phyloP scores from a whole-genome alignment of 2,797 vertebrate genomes.

The Glyptemys insculpta region DNA sequence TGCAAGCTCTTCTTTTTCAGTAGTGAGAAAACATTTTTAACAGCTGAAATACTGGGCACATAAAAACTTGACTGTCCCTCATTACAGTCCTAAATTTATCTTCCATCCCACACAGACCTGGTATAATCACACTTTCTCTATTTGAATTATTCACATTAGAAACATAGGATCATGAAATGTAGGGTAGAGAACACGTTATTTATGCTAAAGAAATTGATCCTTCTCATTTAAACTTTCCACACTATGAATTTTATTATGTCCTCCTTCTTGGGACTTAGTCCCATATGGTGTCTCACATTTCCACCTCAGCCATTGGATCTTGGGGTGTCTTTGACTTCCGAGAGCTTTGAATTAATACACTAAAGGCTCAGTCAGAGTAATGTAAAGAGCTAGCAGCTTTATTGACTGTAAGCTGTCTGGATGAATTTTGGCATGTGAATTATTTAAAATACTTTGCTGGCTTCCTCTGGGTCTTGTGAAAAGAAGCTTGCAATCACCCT shows the following conservation, averaged over 20 bases:
- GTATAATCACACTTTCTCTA: conserved; percentile 46
- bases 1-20: conserved; percentile 60
- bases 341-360: conserved; percentile 62
- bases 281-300: conserved; percentile 61
- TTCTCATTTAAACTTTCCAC: conserved; percentile 39
- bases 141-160: conserved; percentile 66
- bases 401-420: conserved; percentile 50
- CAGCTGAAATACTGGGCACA: conserved; percentile 31
- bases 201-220: conserved; percentile 48
- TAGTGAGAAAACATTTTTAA: conserved; percentile 28
- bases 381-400: conserved; percentile 55
- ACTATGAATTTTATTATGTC: conserved; percentile 36
- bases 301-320: conserved; percentile 41
- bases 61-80: conserved; percentile 53
- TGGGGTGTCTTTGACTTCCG: conserved; percentile 5
- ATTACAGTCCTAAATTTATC: conserved; percentile 72
- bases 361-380: conserved; percentile 13
- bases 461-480: conserved; percentile 50
- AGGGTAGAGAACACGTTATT: conserved; percentile 61
- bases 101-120: conserved; percentile 58
- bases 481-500: conserved; percentile 21
- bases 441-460: conserved; percentile 26
- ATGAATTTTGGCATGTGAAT: conserved; percentile 58
- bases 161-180: conserved; percentile 48
- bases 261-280: conserved; percentile 42